phyloP scores from a whole-genome alignment of 2,113 vertebrate genomes.

The Neopipo cinnamomea region DNA sequence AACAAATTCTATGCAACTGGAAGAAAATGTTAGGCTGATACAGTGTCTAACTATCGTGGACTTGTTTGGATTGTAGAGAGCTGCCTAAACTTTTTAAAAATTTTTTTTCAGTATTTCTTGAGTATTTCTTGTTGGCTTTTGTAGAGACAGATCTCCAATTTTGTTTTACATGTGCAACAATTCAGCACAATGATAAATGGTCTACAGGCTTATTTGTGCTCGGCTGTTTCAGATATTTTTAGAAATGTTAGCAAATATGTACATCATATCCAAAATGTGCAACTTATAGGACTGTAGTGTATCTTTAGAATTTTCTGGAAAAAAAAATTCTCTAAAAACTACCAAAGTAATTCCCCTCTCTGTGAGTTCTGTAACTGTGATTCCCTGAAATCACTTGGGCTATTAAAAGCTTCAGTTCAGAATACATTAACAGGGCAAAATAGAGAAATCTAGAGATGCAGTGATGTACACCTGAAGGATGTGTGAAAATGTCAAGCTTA shows the following conservation, averaged over 20 bases:
- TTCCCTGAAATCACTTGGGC: background rate
- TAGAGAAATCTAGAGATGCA: background rate
- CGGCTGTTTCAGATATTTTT: background rate
- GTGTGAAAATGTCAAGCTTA: background rate
- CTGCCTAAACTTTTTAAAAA: background rate
- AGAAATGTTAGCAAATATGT: background rate
- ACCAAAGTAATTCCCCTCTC: background rate
- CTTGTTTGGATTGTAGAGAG: background rate
- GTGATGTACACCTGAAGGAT: background rate
- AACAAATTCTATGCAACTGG: background rate
- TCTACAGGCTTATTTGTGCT: background rate
- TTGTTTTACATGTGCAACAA: background rate
- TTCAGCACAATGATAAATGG: background rate
- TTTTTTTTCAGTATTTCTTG: background rate
- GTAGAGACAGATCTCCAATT: background rate
- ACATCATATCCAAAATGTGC: rapidly evolving
- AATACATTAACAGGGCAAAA: background rate
- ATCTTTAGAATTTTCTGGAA: background rate
- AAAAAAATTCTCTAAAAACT: background rate
- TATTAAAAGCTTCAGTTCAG: background rate
- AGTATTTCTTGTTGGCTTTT: background rate
- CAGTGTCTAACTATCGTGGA: background rate
- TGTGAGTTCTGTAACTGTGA: rapidly evolving
- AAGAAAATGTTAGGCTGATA: background rate
- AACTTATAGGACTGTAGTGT: background rate